phyloP scores from a whole-genome alignment of 2,888 invertebrate species.

The Pristionchus fissidentatus region DNA sequence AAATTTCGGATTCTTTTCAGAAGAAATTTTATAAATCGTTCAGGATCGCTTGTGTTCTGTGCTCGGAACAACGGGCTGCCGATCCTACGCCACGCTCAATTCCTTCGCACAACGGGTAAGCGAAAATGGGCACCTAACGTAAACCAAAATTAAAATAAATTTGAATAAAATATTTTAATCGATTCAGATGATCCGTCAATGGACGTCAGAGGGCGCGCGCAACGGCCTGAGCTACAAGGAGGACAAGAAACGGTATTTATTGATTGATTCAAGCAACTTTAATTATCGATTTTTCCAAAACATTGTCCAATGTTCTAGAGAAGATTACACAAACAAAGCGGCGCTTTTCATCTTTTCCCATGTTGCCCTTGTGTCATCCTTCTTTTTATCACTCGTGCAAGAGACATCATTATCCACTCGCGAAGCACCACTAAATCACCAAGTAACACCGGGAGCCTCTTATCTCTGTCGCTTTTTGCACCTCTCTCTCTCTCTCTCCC shows the following conservation, averaged over 20 bases:
- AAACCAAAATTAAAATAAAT: too few relatives aligned
- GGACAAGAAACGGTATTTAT: conserved; percentile 23
- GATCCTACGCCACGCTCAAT: conserved; percentile 43
- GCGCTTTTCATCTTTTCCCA: too few relatives aligned
- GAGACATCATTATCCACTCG: not conserved
- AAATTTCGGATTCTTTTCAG: not conserved
- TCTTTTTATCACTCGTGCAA: not conserved
- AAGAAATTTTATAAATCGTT: not conserved
- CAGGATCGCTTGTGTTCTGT: conserved; percentile 45
- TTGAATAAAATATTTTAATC: not conserved
- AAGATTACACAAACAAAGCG: too few relatives aligned
- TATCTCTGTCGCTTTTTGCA: not conserved
- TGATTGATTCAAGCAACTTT: too few relatives aligned
- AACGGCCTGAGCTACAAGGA: conserved; percentile 3
- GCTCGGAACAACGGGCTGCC: conserved; percentile 29
- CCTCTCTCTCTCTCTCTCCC: not conserved
- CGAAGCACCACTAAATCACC: not conserved
- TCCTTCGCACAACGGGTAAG: conserved; percentile 35
- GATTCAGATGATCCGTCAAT: conserved; percentile 29
- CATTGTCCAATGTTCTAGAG: too few relatives aligned
- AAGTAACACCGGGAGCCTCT: not conserved
- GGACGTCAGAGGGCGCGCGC: not conserved
- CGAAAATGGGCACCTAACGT: too few relatives aligned
- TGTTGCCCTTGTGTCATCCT: not conserved
- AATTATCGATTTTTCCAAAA: too few relatives aligned